Conservation (phyloP, 2,888 invertebrate species). For the Microplitis manilae region DNA sequence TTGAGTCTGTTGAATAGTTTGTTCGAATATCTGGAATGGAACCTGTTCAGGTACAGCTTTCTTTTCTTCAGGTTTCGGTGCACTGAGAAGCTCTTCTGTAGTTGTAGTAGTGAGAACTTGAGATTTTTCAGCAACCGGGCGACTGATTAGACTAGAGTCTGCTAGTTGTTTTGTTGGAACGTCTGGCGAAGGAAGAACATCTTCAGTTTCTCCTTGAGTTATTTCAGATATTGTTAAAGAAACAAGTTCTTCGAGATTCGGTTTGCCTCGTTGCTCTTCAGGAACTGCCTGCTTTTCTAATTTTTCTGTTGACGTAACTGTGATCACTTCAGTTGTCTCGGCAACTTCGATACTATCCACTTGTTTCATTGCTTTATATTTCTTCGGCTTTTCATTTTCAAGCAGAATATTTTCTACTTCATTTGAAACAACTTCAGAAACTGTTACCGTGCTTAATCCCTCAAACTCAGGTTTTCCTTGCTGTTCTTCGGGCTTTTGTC, state of each 20-base stretch:
- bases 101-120: constrained; percentile 59
- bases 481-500: constrained; percentile 54
- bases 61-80: constrained; percentile 57
- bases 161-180: constrained; percentile 63
- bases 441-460: constrained; percentile 56
- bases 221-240: constrained; percentile 62
- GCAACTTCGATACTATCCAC: constrained; percentile 55
- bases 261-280: constrained; percentile 49
- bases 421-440: constrained; percentile 61
- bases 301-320: constrained; percentile 47
- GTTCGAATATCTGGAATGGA: constrained; percentile 69
- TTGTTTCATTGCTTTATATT: constrained; percentile 60
- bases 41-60: constrained; percentile 67
- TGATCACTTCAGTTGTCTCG: constrained; percentile 54
- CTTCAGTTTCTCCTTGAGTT: constrained; percentile 66
- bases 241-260: constrained; percentile 52
- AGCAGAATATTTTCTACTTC: constrained; percentile 59
- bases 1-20: constrained; percentile 61
- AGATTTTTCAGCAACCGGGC: constrained; percentile 68
- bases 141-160: constrained; percentile 59
- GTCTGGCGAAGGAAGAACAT: constrained; percentile 57
- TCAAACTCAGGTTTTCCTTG: constrained; percentile 58
- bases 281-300: constrained; percentile 46
- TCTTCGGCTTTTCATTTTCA: constrained; percentile 57
- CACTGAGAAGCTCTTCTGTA: constrained; percentile 57